These are phyloP conservation scores for Brevipalpus yothersi DNA, from an alignment of 1,140 invertebrate genomes.

Conservation along the genomic window DNA sequence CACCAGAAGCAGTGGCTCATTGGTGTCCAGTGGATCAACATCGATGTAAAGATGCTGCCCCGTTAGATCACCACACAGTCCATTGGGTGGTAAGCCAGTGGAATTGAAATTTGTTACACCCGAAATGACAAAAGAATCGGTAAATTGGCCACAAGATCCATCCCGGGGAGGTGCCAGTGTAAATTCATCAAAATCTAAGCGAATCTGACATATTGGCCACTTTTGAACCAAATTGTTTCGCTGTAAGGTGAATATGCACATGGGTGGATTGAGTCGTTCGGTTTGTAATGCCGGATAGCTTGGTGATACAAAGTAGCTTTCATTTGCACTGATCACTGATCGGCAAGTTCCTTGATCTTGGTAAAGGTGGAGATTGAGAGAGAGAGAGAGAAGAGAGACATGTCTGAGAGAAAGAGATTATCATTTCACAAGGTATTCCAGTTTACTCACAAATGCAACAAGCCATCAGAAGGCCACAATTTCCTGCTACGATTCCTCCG, in stretches of 20 bases:
- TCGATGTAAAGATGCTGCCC: conserved; percentile 11
- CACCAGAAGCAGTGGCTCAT: conserved; percentile 8
- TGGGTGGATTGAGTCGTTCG: conserved; percentile 8
- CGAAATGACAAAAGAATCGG: conserved; percentile 10
- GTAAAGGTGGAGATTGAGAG: neutral
- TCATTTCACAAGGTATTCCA: neutral
- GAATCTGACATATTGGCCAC: conserved; percentile 10
- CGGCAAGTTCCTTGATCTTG: conserved; percentile 11
- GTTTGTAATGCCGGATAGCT: conserved; percentile 7
- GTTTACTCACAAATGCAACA: conserved; percentile 10
- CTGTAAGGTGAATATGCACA: conserved; percentile 11
- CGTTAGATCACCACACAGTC: conserved; percentile 9
- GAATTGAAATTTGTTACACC: conserved; percentile 10
- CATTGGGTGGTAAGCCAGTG: conserved; percentile 6
- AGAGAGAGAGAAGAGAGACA: neutral
- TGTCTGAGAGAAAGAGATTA: neutral
- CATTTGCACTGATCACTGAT: conserved; percentile 9
- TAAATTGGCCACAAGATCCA: conserved; percentile 8
- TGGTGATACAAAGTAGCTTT: conserved; percentile 11
- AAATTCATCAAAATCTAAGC: conserved; percentile 11
- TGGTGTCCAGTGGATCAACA: conserved; percentile 7
- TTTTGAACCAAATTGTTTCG: conserved; percentile 8
- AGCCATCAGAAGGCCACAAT: conserved; percentile 7
- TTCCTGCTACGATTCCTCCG: conserved; percentile 9
- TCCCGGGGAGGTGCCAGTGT: conserved; percentile 7